phyloP scores from a whole-genome alignment of 2,888 invertebrate genomes.

The Penaeus monodon region DNA sequence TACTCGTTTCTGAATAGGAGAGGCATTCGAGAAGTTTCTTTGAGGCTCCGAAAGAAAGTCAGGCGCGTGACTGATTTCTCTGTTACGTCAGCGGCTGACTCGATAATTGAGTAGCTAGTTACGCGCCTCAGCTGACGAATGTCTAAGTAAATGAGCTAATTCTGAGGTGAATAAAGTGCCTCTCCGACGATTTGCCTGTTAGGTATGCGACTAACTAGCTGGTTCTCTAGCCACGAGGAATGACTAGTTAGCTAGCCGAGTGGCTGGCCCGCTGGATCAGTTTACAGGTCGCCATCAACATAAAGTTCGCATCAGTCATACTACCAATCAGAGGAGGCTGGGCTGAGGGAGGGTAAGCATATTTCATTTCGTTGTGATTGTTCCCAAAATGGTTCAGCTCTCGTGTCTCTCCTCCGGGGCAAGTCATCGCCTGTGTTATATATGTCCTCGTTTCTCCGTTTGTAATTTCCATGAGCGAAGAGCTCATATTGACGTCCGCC shows the following conservation, averaged over 20 bases:
- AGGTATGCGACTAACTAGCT: conserved; percentile 6
- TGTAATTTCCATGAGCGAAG: too few relatives aligned
- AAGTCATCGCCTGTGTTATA: too few relatives aligned
- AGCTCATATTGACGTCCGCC: too few relatives aligned
- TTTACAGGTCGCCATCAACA: conserved; percentile 50
- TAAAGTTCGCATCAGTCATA: conserved; percentile 54
- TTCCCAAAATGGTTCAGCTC: not conserved
- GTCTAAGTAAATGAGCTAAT: not conserved
- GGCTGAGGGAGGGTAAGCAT: not conserved
- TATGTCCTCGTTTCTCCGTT: too few relatives aligned
- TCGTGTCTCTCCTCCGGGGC: too few relatives aligned
- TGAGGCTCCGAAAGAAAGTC: too few relatives aligned
- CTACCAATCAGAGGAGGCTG: conserved; percentile 41
- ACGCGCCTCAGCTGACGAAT: not conserved
- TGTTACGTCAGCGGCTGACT: too few relatives aligned
- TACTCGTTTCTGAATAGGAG: too few relatives aligned
- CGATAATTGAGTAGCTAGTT: too few relatives aligned
- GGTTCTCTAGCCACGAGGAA: not conserved
- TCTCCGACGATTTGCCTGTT: not conserved
- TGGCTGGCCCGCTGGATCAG: conserved; percentile 36
- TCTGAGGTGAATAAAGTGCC: not conserved
- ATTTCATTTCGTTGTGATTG: not conserved
- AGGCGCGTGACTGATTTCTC: too few relatives aligned
- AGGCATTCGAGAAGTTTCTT: too few relatives aligned
- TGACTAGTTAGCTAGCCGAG: not conserved